Evolutionary conservation across 2,888 invertebrate genomes (phyloP).

Genomic region (Xestia sexstrigata): DNA sequence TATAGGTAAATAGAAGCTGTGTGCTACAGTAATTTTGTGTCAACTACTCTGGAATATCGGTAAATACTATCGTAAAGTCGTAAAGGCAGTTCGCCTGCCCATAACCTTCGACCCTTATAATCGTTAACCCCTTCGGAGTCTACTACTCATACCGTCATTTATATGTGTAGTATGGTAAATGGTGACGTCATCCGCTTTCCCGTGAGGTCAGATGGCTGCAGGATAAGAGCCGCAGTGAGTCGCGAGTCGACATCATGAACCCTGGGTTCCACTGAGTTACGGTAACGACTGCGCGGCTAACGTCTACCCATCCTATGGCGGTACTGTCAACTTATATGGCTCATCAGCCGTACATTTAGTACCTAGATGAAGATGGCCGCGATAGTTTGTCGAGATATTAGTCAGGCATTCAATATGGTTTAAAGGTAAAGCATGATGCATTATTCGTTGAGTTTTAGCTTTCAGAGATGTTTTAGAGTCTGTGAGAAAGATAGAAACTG

Average conservation of each 20-base stretch:
- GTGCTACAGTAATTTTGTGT: constrained; percentile 25
- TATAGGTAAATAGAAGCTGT: not conserved
- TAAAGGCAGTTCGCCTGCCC: constrained; percentile 30
- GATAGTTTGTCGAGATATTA: constrained; percentile 42
- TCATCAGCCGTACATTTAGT: constrained; percentile 52
- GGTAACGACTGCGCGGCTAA: constrained; percentile 61
- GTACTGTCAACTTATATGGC: constrained; percentile 56
- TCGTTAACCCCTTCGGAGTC: constrained; percentile 51
- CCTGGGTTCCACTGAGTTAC: constrained; percentile 70
- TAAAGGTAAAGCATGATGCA: constrained; percentile 38
- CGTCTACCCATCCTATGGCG: constrained; percentile 56
- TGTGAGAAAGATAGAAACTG: not conserved
- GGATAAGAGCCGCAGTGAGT: constrained; percentile 71
- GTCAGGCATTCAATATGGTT: constrained; percentile 38
- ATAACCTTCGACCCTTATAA: constrained; percentile 50
- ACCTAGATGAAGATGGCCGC: constrained; percentile 48
- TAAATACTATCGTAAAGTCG: constrained; percentile 25
- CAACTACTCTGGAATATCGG: constrained; percentile 4
- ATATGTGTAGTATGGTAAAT: constrained; percentile 46
- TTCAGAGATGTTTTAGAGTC: constrained; percentile 12
- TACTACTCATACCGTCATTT: constrained; percentile 36
- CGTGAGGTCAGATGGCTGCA: constrained; percentile 72
- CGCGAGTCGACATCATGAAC: constrained; percentile 73
- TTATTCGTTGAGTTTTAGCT: constrained; percentile 42
- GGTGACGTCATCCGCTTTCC: constrained; percentile 67